Base-by-base conservation (phyloP, 2,888 invertebrate genomes). In the Pammene aurita region DNA sequence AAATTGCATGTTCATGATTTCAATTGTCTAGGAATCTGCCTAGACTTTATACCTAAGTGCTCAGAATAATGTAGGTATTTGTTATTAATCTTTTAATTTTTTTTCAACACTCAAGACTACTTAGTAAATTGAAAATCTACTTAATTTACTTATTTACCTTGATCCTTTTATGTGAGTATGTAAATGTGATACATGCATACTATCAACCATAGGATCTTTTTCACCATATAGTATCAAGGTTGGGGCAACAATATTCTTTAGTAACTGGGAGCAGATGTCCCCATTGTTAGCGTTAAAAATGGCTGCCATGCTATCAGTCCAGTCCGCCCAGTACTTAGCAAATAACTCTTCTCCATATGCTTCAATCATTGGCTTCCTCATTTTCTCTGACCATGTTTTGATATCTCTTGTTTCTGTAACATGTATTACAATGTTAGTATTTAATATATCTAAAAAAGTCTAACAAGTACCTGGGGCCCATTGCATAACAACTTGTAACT, bases 211-310 rank as follows among this genome's bases (percentile, higher is more conserved):
- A 0, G 95, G 94, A 87, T 98, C 98, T 81, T 96, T 96, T 73
- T 94, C 94, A 0, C 98, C 98, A 80, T 98, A 97, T 55, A 98
- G 80, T 74, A 98, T 95, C 18, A 97, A 93, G 0, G 97, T 96
- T 0, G 96, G 96, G 73, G 96, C 96, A 64, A 91, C 90, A 18
- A 98, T 95, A 57, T 95, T 89, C 2, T 93, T 83, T 48, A 97
- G 80, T 41, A 93, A 83, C 4, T 93, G 86, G 70, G 93, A 94
- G 81, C 97, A 97, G 72, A 97, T 94, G 79, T 98, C 94, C 0
- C 97, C 97, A 42, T 94, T 89, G 0, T 94, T 92, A 5, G 93
- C 86, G 9, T 93, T 89, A 74, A 91, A 94, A 54, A 96, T 88
- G 5, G 83, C 83, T 13, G 83, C 81, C 80, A 95, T 93, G 0